Conservation (phyloP, 2,888 invertebrate species). For the Nipponacmea schrenckii region DNA sequence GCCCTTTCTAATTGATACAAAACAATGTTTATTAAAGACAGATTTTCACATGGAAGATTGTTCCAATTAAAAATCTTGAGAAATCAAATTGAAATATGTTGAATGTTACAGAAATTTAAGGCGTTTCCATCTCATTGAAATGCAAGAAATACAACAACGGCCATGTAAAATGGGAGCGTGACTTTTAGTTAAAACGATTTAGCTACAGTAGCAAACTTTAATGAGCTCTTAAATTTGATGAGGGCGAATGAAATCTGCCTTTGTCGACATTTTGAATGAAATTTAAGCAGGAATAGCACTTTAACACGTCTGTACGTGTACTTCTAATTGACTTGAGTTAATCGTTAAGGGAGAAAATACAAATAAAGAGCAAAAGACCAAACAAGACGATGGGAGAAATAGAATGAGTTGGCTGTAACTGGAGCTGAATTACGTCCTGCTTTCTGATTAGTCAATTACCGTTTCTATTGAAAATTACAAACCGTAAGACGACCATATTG, state of each 20-base stretch:
- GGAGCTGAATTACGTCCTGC: slow-evolving; percentile 16
- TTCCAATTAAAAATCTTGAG: no score
- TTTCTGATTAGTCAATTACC: slow-evolving; percentile 24
- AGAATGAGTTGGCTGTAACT: slow-evolving; percentile 12
- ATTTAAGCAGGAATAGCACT: slow-evolving; percentile 10
- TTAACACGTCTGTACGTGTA: slow-evolving; percentile 21
- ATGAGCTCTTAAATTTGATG: slow-evolving; percentile 23
- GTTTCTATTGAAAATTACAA: slow-evolving; percentile 8
- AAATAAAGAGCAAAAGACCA: slow-evolving; percentile 16
- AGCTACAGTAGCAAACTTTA: slow-evolving; percentile 20
- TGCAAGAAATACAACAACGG: not conserved
- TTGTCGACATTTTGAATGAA: slow-evolving; percentile 7
- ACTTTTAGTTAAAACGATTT: not conserved
- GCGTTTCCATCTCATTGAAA: not conserved
- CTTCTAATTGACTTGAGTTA: slow-evolving; percentile 20
- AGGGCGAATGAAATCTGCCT: not conserved
- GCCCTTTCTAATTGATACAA: no score
- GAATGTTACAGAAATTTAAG: no score
- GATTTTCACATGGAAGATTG: no score
- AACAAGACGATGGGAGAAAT: slow-evolving; percentile 11
- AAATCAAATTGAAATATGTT: no score
- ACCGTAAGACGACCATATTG: not conserved
- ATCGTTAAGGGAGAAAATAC: slow-evolving; percentile 17
- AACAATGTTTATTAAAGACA: no score
- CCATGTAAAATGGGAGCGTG: not conserved